Conservation (phyloP, 1,140 invertebrate species). For the Littorina saxatilis region DNA sequence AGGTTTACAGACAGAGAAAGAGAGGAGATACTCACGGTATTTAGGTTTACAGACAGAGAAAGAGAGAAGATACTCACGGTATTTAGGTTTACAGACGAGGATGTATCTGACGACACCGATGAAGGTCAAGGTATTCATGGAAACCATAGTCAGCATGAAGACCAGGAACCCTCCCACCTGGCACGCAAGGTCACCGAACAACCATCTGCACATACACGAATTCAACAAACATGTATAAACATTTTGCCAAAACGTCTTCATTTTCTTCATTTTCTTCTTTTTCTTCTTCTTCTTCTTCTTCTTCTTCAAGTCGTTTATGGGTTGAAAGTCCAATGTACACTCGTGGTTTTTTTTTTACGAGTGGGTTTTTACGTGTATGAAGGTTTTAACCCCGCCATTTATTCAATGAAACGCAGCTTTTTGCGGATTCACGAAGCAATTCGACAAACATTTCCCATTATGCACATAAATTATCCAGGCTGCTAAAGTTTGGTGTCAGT, state of each 20-base stretch:
- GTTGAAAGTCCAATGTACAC: not conserved
- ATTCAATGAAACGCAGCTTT: too few species aligned
- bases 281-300: too few species aligned
- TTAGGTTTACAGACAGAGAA: constrained; percentile 14
- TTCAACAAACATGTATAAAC: not conserved
- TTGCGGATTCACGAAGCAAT: too few species aligned
- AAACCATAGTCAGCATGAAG: constrained; percentile 45
- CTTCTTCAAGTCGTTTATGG: not conserved
- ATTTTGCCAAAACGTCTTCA: too few species aligned
- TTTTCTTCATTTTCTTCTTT: too few species aligned
- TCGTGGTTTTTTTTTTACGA: not conserved
- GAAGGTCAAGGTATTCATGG: constrained; percentile 48
- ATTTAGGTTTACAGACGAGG: constrained; percentile 43
- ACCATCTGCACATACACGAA: constrained; percentile 45
- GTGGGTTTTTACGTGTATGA: not conserved
- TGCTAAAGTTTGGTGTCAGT: not conserved
- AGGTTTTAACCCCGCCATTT: not conserved
- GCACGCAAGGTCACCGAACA: constrained; percentile 62
- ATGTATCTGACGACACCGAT: constrained; percentile 54
- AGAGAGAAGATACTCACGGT: constrained; percentile 18
- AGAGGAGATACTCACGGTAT: constrained; percentile 21
- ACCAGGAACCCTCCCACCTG: constrained; percentile 44
- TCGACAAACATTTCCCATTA: too few species aligned
- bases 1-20: not conserved
- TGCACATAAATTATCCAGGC: too few species aligned